Evolutionary conservation across 2,797 vertebrate genomes (phyloP), one percentile per base, ranked within the genome.

Genomic region (Ispidina lecontei): DNA sequence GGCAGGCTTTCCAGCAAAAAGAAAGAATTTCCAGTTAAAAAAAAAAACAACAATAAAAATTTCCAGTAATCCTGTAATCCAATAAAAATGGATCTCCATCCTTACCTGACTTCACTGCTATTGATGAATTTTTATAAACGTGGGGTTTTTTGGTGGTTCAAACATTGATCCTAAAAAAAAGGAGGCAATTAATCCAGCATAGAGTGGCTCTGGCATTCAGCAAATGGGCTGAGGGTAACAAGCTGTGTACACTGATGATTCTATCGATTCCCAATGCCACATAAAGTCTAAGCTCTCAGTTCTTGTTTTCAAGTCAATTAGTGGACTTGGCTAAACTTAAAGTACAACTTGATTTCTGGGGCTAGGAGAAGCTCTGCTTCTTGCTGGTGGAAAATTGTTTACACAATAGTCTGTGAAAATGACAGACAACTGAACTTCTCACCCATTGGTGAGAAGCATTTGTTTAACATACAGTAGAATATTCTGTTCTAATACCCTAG

Each of bases 261-360:
- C 60, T 84, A 79, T 94, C 84, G 87, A 94, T 96, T 95, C 52
- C 55, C 87, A 85, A 73, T 96, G 17, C 29, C 62, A 52, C 39
- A 51, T 31, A 52, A 75, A 90, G 37, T 91, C 86, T 81, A 70
- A 65, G 43, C 35, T 75, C 83, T 78, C 33, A 12, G 47, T 81
- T 84, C 59, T 72, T 65, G 29, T 84, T 90, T 91, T 90, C 81
- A 78, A 84, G 67, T 88, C 51, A 90, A 8, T 88, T 91, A 78
- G 80, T 55, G 39, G 67, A 39, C 37, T 78, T 84, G 31, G 65
- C 49, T 92, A 91, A 90, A 59, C 22, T 46, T 74, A 51, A 75
- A 84, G 49, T 70, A 54, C 3, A 0, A 8, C 44, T 85, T 94
- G 19, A 22, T 46, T 56, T 78, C 26, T 2, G 21, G 29, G 41